Conservation (phyloP, 2,113 vertebrate species). For the Aspidoscelis tigris region DNA sequence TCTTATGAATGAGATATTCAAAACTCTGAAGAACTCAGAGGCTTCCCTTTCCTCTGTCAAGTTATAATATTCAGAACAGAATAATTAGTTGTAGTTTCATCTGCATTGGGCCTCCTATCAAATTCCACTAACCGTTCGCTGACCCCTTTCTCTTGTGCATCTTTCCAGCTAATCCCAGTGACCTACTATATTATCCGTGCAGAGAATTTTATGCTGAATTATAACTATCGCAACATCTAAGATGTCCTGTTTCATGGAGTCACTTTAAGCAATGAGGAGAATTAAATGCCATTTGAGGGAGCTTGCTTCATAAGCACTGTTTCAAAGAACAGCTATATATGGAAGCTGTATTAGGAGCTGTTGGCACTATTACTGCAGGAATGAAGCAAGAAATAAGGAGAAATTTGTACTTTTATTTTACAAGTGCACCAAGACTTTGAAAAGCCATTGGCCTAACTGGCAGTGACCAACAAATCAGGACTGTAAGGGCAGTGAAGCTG, state of each 20-base stretch:
- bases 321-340: slow-evolving; percentile 53
- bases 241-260: slow-evolving; percentile 58
- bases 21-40: slow-evolving; percentile 66
- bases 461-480: too few species aligned
- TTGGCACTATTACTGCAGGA: slow-evolving; percentile 59
- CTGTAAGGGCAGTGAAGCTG: too few species aligned
- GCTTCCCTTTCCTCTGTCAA: slow-evolving; percentile 49
- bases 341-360: slow-evolving; percentile 48
- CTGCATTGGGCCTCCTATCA: slow-evolving; percentile 69
- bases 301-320: slow-evolving; percentile 66
- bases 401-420: slow-evolving; percentile 67
- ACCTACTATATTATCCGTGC: slow-evolving; percentile 51
- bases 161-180: slow-evolving; percentile 60
- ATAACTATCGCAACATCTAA: slow-evolving; percentile 68
- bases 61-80: slow-evolving; percentile 67
- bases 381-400: slow-evolving; percentile 56
- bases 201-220: slow-evolving; percentile 66
- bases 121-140: slow-evolving; percentile 74
- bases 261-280: slow-evolving; percentile 73
- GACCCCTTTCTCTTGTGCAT: slow-evolving; percentile 64
- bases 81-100: slow-evolving; percentile 73
- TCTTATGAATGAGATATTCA: slow-evolving; percentile 77
- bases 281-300: slow-evolving; percentile 71
- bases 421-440: slow-evolving; percentile 57
- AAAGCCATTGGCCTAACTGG: slow-evolving; percentile 69